Conservation (phyloP, 2,113 vertebrate genomes). For the Oryzias curvinotus region DNA sequence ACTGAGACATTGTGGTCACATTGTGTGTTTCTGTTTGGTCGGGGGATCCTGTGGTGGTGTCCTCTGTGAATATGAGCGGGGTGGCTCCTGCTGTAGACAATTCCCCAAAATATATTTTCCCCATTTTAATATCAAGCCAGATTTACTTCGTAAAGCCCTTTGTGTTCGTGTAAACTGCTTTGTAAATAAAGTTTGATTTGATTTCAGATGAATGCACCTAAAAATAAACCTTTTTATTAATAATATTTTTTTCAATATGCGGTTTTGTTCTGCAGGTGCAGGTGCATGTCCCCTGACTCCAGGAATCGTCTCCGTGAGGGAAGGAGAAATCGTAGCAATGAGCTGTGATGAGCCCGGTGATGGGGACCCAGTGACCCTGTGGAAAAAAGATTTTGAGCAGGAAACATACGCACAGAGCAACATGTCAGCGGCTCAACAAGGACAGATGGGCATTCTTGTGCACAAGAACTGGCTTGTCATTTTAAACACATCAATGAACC, state of each 20-base stretch:
- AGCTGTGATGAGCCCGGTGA: background rate
- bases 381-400: slow-evolving; percentile 29
- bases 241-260: background rate
- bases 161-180: no score
- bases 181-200: no score
- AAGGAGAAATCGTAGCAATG: slow-evolving; percentile 29
- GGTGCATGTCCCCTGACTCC: background rate
- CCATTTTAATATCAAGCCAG: no score
- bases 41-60: no score
- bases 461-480: slow-evolving; percentile 27
- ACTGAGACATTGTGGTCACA: no score
- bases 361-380: background rate
- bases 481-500: slow-evolving; percentile 23
- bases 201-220: no score
- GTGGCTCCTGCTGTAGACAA: no score
- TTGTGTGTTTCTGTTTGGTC: no score
- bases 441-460: slow-evolving; percentile 17
- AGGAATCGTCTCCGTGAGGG: background rate
- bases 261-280: slow-evolving; percentile 5
- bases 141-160: no score
- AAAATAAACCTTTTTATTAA: no score
- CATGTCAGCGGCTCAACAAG: slow-evolving; percentile 27
- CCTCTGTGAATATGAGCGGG: no score
- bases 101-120: no score
- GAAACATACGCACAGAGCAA: slow-evolving; percentile 10